phyloP scores from a whole-genome alignment of 2,888 invertebrate species.

The Limenitis camilla region DNA sequence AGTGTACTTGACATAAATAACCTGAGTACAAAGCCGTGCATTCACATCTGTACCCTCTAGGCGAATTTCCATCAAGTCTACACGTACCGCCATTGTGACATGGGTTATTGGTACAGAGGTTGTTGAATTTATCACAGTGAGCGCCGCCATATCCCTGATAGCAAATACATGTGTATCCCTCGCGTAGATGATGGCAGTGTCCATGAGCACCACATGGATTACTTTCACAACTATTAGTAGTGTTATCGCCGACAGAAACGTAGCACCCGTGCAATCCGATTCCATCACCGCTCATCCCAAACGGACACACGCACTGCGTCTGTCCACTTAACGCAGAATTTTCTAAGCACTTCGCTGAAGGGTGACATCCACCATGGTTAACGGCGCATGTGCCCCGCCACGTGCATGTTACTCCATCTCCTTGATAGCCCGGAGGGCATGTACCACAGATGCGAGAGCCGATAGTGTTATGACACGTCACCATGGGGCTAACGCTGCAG shows the following conservation, averaged over 20 bases:
- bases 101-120: conserved; percentile 81
- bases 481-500: conserved; percentile 86
- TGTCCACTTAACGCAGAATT: conserved; percentile 73
- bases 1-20: conserved; percentile 74
- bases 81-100: conserved; percentile 90
- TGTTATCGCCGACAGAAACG: conserved; percentile 39
- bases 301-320: conserved; percentile 84
- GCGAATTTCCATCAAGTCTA: conserved; percentile 36
- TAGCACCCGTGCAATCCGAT: conserved; percentile 86
- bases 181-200: conserved; percentile 65
- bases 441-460: conserved; percentile 90
- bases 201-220: conserved; percentile 77
- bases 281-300: conserved; percentile 86
- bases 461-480: conserved; percentile 89
- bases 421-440: conserved; percentile 91
- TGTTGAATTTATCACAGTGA: conserved; percentile 74
- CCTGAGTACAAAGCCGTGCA: conserved; percentile 82
- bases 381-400: conserved; percentile 80
- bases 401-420: conserved; percentile 85
- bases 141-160: conserved; percentile 74
- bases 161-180: conserved; percentile 75
- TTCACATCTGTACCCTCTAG: conserved; percentile 71
- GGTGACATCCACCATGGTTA: conserved; percentile 92
- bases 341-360: conserved; percentile 84
- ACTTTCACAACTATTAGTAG: conserved; percentile 54